A percentile compares a stretch with the other conserved stretches of the same genome.
These are phyloP conservation scores for Neodiprion virginianus DNA, from an alignment of 1,140 invertebrate genomes.

Conservation along the genomic window DNA sequence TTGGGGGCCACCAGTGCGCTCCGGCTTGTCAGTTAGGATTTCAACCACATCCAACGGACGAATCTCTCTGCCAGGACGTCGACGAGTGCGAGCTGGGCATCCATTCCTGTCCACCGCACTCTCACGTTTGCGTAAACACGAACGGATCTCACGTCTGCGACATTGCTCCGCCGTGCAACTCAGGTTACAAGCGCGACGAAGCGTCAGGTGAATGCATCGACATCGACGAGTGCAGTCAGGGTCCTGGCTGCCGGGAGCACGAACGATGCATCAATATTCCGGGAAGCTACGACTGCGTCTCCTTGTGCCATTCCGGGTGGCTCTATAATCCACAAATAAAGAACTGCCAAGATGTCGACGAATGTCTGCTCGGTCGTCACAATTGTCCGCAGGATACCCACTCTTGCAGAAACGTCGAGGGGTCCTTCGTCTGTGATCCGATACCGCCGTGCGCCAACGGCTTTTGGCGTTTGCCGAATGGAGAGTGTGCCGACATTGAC, in stretches of 20 bases:
- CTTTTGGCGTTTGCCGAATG: conserved; percentile 46
- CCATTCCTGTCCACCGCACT: conserved; percentile 66
- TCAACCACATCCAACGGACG: conserved; percentile 65
- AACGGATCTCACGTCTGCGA: conserved; percentile 80
- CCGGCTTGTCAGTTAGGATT: conserved; percentile 36
- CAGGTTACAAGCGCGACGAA: not conserved
- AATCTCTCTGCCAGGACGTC: conserved; percentile 70
- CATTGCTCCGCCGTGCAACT: conserved; percentile 61
- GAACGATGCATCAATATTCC: conserved; percentile 76
- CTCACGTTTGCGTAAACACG: conserved; percentile 79
- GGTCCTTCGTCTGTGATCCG: conserved; percentile 43
- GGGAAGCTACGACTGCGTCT: conserved; percentile 77
- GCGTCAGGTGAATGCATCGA: conserved; percentile 70
- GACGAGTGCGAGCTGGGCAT: conserved; percentile 72
- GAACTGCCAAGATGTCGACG: conserved; percentile 87
- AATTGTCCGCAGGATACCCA: conserved; percentile 42
- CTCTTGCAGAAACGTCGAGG: conserved; percentile 47
- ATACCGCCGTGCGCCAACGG: conserved; percentile 39
- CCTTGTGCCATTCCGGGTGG: conserved; percentile 61
- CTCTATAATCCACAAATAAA: conserved; percentile 63
- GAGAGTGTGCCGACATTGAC: conserved; percentile 63
- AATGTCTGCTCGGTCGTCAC: conserved; percentile 68
- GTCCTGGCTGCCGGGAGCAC: conserved; percentile 71
- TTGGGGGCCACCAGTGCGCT: conserved; percentile 51
- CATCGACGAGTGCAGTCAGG: conserved; percentile 74